These are phyloP conservation scores for Scaptodrosophila latifasciaeformis DNA, from an alignment of 2,888 invertebrate species.

Conservation along the genomic window DNA sequence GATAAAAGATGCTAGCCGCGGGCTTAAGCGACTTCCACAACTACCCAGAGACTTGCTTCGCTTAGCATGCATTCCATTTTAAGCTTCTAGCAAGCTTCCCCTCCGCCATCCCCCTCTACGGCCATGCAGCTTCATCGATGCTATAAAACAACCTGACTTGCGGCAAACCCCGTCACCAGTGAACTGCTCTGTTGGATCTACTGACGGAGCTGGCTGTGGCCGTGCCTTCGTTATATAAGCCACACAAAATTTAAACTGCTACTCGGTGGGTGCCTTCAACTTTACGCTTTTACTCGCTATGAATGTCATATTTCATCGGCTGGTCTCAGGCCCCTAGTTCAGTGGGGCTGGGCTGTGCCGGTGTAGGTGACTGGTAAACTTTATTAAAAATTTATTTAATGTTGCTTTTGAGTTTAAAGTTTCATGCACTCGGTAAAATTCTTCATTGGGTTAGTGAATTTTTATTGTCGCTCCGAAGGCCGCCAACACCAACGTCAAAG, in stretches of 20 bases:
- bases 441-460: not conserved
- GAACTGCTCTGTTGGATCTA: too few relatives aligned
- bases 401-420: slow-evolving; percentile 49
- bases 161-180: not conserved
- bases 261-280: slow-evolving; percentile 61
- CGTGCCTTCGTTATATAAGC: slow-evolving; percentile 33
- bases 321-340: too few relatives aligned
- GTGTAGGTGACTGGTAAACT: slow-evolving; percentile 39
- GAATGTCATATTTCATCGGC: slow-evolving; percentile 64
- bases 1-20: too few relatives aligned
- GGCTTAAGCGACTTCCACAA: too few relatives aligned
- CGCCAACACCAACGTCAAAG: too few relatives aligned
- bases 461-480: slow-evolving; percentile 2
- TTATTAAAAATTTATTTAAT: slow-evolving; percentile 66
- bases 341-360: slow-evolving; percentile 16
- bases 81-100: too few relatives aligned
- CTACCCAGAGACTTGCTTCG: too few relatives aligned
- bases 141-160: not conserved
- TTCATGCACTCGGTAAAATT: slow-evolving; percentile 20
- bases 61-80: too few relatives aligned
- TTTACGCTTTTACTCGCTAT: slow-evolving; percentile 61
- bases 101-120: too few relatives aligned
- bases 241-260: slow-evolving; percentile 54
- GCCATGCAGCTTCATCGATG: too few relatives aligned
- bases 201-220: too few relatives aligned